Conservation (phyloP, 2,797 vertebrate species). For the Schizothorax lantsangensis region DNA sequence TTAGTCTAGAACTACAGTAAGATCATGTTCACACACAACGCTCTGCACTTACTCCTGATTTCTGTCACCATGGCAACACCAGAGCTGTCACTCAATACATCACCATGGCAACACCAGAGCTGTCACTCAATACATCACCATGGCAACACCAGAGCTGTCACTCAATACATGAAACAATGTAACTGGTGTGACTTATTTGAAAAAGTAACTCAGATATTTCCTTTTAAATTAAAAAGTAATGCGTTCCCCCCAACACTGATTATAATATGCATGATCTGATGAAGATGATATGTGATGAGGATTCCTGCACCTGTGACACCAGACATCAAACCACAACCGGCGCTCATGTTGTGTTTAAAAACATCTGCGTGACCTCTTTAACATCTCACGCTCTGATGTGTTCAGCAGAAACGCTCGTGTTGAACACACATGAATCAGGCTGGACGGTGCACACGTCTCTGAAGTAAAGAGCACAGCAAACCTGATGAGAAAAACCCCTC, state of each 20-base stretch:
- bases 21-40: no score
- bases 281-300: not conserved
- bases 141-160: no score
- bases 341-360: not conserved
- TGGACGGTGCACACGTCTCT: not conserved
- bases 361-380: not conserved
- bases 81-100: no score
- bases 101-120: no score
- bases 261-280: not conserved
- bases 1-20: no score
- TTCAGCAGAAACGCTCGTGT: not conserved
- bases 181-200: not conserved
- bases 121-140: no score
- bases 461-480: not conserved
- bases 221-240: not conserved
- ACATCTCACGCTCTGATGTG: slow-evolving; percentile 5
- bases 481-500: not conserved
- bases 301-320: slow-evolving; percentile 12
- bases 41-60: no score
- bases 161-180: no score
- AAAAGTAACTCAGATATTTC: not conserved
- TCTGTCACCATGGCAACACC: no score
- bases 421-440: not conserved
- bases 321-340: not conserved
- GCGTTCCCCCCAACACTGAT: no score